Percentiles rank a stretch among this genome's conserved stretches.
Evolutionary conservation across 53 echinoderm and acorn worm genomes (phyloP).

Genomic region (Arbacia lixula): DNA sequence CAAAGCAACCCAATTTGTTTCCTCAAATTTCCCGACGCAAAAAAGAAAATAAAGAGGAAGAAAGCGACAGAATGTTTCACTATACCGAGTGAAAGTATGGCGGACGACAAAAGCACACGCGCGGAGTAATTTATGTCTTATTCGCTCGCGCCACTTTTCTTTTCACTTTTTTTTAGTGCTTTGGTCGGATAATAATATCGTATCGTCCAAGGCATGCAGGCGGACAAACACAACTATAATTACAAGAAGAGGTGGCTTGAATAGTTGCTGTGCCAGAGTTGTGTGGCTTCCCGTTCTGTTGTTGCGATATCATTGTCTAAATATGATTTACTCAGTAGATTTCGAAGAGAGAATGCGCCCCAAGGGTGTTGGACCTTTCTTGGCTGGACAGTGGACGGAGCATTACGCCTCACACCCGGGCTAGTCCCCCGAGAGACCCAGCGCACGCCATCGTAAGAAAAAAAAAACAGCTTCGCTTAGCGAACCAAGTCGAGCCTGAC

Average conservation of each 20-base stretch:
- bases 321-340: conserved; percentile 40
- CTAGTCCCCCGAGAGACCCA: conserved; percentile 21
- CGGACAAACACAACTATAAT: too few species aligned
- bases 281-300: too few species aligned
- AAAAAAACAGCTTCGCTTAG: not conserved
- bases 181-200: too few species aligned
- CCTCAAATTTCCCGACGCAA: conserved; percentile 1
- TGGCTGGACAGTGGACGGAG: conserved; percentile 25
- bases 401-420: too few species aligned
- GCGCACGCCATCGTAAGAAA: not conserved
- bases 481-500: not conserved
- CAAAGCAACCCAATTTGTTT: conserved; percentile 7
- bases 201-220: not conserved
- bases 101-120: conserved; percentile 26
- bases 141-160: conserved; percentile 2
- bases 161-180: not conserved
- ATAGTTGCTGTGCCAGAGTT: not conserved
- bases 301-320: conserved; percentile 42
- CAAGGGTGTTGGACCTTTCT: not conserved
- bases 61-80: conserved; percentile 4
- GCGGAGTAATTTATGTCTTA: too few species aligned
- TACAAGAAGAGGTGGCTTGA: too few species aligned
- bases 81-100: conserved; percentile 14
- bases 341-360: not conserved
- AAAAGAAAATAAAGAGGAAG: too few species aligned